Percentiles rank a stretch among this genome's conserved stretches.
Conservation (phyloP, 2,888 invertebrate species). For the Leistus spinibarbis region DNA sequence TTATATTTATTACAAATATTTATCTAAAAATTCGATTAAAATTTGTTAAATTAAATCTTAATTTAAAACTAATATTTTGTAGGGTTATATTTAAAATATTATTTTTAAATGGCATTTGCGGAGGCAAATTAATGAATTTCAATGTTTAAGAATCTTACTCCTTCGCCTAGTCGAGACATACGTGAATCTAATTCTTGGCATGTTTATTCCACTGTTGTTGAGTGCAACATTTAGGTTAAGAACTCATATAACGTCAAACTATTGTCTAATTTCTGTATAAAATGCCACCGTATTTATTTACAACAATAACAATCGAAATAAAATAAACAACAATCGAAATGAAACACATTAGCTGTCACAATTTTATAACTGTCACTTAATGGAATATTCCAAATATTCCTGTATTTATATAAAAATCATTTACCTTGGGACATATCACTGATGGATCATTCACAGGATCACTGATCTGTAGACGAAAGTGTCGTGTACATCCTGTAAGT, state of each 20-base stretch:
- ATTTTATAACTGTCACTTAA: no score
- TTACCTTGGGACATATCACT: constrained; percentile 36
- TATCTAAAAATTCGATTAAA: no score
- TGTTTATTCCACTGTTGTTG: not conserved
- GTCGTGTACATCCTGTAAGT: constrained; percentile 36
- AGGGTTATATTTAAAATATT: no score
- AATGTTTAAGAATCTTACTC: not conserved
- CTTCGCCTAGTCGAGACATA: not conserved
- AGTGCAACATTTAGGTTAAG: not conserved
- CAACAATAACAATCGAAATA: not conserved
- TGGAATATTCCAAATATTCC: no score
- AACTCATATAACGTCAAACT: not conserved
- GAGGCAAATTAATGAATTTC: not conserved
- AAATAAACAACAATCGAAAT: not conserved
- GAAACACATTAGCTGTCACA: not conserved
- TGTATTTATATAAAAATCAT: no score
- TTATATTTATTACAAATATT: no score
- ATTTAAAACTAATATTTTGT: no score
- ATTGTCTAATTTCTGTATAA: no score
- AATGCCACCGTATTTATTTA: no score
- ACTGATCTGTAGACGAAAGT: constrained; percentile 27
- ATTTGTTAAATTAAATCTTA: no score
- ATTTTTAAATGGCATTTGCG: no score
- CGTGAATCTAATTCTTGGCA: not conserved
- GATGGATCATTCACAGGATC: constrained; percentile 28